Evolutionary conservation across 30 jellyfish, hydroid and myxozoan species (phyloP).

Genomic region (Aurelia aurita complex sp. Pacific): DNA sequence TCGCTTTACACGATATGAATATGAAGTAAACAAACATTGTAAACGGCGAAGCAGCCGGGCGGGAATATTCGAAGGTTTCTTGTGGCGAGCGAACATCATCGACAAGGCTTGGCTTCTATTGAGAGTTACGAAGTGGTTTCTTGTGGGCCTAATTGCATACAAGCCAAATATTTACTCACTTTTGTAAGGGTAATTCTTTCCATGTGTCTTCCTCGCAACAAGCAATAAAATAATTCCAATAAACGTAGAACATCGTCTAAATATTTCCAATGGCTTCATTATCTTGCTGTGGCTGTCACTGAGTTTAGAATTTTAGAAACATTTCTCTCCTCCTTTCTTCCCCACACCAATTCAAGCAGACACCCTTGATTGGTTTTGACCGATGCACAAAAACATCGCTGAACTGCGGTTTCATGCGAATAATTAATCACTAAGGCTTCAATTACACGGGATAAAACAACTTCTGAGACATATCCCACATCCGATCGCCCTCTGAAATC

Average conservation of each 20-base stretch:
- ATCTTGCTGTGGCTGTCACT: constrained; percentile 23
- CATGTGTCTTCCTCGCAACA: not conserved
- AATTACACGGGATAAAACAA: constrained; percentile 33
- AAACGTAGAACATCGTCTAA: not conserved
- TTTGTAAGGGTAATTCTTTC: constrained; percentile 30
- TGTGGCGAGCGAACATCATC: too few relatives aligned
- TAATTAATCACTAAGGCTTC: constrained; percentile 46
- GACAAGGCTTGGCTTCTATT: not conserved
- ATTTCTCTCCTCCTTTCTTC: not conserved
- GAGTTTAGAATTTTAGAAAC: not conserved
- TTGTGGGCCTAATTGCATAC: constrained; percentile 6
- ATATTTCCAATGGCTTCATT: constrained; percentile 2
- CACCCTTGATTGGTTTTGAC: constrained; percentile 50
- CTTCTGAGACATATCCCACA: constrained; percentile 22
- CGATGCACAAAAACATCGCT: constrained; percentile 26
- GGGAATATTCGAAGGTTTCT: too few relatives aligned
- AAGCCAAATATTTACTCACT: constrained; percentile 22
- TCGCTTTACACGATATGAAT: too few relatives aligned
- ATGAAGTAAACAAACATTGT: too few relatives aligned
- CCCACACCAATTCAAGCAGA: constrained; percentile 11
- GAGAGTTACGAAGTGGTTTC: not conserved
- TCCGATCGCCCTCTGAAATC: constrained; percentile 8
- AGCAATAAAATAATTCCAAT: not conserved
- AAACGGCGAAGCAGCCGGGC: too few relatives aligned
- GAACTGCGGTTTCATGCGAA: constrained; percentile 50